Conservation (phyloP, 1,140 invertebrate genomes). For the Callitettix versicolor region DNA sequence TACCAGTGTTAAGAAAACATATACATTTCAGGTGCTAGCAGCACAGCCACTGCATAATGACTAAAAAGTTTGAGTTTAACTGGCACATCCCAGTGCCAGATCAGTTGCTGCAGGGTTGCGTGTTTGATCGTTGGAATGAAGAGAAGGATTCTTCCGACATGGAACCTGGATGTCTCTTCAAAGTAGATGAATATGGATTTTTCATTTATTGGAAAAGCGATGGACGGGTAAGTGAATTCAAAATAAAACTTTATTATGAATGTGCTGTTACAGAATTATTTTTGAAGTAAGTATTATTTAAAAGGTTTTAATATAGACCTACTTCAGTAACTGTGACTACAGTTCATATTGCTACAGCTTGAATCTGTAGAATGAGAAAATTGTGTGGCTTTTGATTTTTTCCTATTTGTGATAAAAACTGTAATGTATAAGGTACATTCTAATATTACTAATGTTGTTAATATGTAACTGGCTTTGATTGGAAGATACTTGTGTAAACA, state of each 20-base stretch:
- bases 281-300: constrained; percentile 3
- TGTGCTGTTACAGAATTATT: background rate
- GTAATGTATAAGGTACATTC: no score
- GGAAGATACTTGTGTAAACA: no score
- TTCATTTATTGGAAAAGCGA: constrained; percentile 99
- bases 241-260: no score
- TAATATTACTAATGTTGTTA: no score
- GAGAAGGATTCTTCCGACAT: constrained; percentile 84
- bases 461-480: no score
- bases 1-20: no score
- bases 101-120: constrained; percentile 65
- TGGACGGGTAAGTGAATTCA: constrained; percentile 62
- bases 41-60: constrained; percentile 50
- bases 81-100: constrained; percentile 92
- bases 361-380: no score
- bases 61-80: constrained; percentile 97
- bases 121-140: constrained; percentile 95
- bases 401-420: no score
- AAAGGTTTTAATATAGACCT: no score
- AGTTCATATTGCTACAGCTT: no score
- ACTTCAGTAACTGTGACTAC: no score
- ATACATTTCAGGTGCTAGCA: background rate
- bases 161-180: constrained; percentile 81
- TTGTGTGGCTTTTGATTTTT: no score
- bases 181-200: constrained; percentile 97